Evolutionary conservation across 2,888 invertebrate species (phyloP).

Genomic region (Peribatodes rhomboidaria): DNA sequence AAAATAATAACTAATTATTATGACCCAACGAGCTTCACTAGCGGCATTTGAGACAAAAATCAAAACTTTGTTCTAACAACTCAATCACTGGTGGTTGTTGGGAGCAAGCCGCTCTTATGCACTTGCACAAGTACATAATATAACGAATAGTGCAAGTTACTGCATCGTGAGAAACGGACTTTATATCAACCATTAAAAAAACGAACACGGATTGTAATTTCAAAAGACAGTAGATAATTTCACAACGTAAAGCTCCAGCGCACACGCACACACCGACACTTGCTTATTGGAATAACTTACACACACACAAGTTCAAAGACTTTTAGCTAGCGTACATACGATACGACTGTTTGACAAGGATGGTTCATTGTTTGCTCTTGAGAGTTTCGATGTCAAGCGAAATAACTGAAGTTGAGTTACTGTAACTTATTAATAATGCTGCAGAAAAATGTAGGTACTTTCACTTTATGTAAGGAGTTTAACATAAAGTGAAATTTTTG

Average conservation of each 20-base stretch:
- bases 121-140: too few species aligned
- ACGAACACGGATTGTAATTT: neutral
- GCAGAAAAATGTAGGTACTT: too few species aligned
- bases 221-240: slow-evolving; percentile 3
- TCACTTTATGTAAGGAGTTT: neutral
- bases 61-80: too few species aligned
- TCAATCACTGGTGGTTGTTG: too few species aligned
- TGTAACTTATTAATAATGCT: slow-evolving; percentile 12
- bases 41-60: too few species aligned
- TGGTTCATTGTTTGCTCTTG: slow-evolving; percentile 13
- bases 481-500: neutral
- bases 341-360: slow-evolving; percentile 25
- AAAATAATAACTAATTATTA: too few species aligned
- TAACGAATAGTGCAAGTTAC: too few species aligned
- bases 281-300: slow-evolving; percentile 35
- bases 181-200: neutral
- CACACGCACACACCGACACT: slow-evolving; percentile 35
- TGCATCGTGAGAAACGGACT: neutral
- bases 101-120: too few species aligned
- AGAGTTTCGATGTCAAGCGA: slow-evolving; percentile 26
- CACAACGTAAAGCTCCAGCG: slow-evolving; percentile 40
- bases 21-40: too few species aligned
- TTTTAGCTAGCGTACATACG: slow-evolving; percentile 25
- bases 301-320: slow-evolving; percentile 30
- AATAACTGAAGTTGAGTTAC: slow-evolving; percentile 6